phyloP scores from a whole-genome alignment of 1,140 invertebrate genomes.

The Euura lappo region DNA sequence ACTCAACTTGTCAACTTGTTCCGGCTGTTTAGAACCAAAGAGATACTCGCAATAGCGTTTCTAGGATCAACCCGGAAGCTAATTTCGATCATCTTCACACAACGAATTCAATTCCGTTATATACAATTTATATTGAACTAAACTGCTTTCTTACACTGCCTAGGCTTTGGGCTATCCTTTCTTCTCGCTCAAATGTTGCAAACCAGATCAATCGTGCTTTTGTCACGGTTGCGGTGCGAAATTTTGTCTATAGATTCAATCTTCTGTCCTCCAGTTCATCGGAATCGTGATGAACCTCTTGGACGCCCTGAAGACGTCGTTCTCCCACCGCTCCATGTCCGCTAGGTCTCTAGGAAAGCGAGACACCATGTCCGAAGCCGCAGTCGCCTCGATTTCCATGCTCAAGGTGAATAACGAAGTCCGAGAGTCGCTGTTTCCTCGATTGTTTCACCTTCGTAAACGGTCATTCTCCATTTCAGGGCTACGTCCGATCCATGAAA shows the following conservation, averaged over 20 bases:
- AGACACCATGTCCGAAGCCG: constrained; percentile 85
- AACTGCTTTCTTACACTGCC: no score
- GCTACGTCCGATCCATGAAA: constrained; percentile 81
- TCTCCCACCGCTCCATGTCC: constrained; percentile 84
- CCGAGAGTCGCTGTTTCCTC: background rate
- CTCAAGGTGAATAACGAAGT: constrained; percentile 68
- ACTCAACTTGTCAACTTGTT: no score
- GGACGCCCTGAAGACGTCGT: constrained; percentile 88
- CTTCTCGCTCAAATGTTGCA: no score
- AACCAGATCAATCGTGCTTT: no score
- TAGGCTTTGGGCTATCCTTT: no score
- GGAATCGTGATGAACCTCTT: constrained; percentile 88
- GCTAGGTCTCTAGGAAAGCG: constrained; percentile 83
- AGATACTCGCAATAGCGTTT: no score
- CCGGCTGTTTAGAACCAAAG: no score
- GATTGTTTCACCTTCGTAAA: background rate
- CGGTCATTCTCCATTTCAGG: constrained; percentile 54
- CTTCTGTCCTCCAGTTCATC: constrained; percentile 74
- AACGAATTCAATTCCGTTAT: no score
- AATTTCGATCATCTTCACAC: no score
- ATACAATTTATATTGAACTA: no score
- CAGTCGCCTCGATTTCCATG: constrained; percentile 83
- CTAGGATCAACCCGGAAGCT: no score
- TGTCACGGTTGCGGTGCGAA: no score
- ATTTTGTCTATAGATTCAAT: background rate